Conservation (phyloP, 2,113 vertebrate genomes). For the Corydoras sp. region DNA sequence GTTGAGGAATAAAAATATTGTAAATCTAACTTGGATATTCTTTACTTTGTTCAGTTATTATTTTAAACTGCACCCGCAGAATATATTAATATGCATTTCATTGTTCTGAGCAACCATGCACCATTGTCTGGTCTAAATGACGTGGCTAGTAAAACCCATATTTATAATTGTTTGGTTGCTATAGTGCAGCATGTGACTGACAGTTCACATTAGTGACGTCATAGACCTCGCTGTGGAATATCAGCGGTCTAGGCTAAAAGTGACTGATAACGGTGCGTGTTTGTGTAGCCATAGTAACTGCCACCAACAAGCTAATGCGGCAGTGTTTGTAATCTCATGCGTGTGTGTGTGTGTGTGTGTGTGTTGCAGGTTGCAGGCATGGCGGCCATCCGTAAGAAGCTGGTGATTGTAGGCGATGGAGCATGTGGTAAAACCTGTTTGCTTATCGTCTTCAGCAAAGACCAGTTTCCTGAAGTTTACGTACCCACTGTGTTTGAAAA, state of each 20-base stretch:
- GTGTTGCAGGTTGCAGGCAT: conserved; percentile 66
- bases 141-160: too few species aligned
- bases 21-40: too few species aligned
- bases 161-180: too few species aligned
- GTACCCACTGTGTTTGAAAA: conserved; percentile 98
- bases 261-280: not conserved
- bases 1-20: too few species aligned
- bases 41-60: too few species aligned
- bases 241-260: not conserved
- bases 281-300: conserved; percentile 8
- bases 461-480: conserved; percentile 98
- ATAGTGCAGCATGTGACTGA: not conserved
- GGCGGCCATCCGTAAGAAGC: conserved; percentile 98
- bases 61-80: too few species aligned
- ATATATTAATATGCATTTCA: too few species aligned
- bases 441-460: conserved; percentile 98
- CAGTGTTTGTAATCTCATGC: not conserved
- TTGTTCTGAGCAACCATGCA: too few species aligned
- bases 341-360: not conserved
- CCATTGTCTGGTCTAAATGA: too few species aligned
- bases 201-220: not conserved
- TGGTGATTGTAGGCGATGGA: conserved; percentile 98
- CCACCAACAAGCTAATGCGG: not conserved
- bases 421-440: conserved; percentile 98
- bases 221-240: not conserved